Conservation (phyloP, 2,888 invertebrate genomes). For the Masnerella sp. region DNA sequence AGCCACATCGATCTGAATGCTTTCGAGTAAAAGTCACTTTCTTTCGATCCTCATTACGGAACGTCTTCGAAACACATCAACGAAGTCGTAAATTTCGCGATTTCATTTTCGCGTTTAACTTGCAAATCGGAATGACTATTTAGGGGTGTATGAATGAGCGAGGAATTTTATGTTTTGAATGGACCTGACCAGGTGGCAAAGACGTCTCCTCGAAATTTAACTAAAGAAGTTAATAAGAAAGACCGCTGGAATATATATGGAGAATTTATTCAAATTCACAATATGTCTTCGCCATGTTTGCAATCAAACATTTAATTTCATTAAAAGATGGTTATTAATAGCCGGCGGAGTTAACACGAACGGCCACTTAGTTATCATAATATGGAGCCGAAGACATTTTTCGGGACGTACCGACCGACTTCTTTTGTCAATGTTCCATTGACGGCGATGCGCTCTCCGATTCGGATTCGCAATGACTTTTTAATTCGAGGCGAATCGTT, state of each 20-base stretch:
- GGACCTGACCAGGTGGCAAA: slow-evolving; percentile 40
- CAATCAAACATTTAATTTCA: slow-evolving; percentile 46
- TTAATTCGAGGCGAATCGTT: slow-evolving; percentile 16
- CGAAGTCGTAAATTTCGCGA: no score
- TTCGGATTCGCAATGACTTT: slow-evolving; percentile 12
- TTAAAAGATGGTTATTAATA: slow-evolving; percentile 39
- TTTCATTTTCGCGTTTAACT: no score
- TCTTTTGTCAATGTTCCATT: slow-evolving; percentile 12
- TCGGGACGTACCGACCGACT: not conserved
- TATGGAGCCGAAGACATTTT: slow-evolving; percentile 7
- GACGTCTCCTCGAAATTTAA: slow-evolving; percentile 39
- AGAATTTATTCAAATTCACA: slow-evolving; percentile 41
- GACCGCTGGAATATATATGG: slow-evolving; percentile 36
- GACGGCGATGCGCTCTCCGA: no score
- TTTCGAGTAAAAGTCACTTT: slow-evolving; percentile 34
- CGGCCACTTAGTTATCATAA: slow-evolving; percentile 37
- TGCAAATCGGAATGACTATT: no score
- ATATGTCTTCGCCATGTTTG: slow-evolving; percentile 27
- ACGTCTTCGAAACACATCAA: no score
- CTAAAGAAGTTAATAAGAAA: slow-evolving; percentile 33
- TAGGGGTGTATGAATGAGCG: not conserved
- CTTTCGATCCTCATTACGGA: not conserved
- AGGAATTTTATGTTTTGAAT: no score
- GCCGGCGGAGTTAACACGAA: slow-evolving; percentile 26
- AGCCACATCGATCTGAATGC: slow-evolving; percentile 39